Base-by-base conservation (phyloP, 2,797 vertebrate genomes). In the Gymnodraco acuticeps region DNA sequence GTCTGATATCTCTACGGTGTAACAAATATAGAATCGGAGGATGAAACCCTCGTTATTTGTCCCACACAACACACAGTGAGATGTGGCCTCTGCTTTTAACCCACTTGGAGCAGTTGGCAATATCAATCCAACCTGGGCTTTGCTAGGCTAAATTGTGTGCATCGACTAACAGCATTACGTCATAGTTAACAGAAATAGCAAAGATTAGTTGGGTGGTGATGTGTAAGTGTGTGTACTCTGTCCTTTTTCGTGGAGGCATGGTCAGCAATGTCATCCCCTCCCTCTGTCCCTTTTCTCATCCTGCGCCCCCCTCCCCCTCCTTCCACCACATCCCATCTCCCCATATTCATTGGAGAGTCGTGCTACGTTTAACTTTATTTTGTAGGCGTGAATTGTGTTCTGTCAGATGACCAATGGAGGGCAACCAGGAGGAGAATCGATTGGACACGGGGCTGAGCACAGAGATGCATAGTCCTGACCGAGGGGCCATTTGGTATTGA, bases 361-460 rank as follows among this genome's bases (percentile, higher is more conserved):
- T 27, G 64, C 71, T 63, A 66, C 64, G 56, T 90, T 83, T 70
- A 77, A 88, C 71, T 75, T 81, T 67, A 79, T 87, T 80, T 88
- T 45, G 66, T 67, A 85, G 74, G 69, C 13, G 52, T 86, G 83
- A 88, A 81, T 75, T 56, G 59, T 59, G 20, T 53, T 82, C 73
- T 69, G 78, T 75, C 71, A 75, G 85, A 79, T 75, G 85, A 86
- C 55, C 23, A 45, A 86, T 87, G 7, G 31, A 85, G 80, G 86
- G 78, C 66, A 38, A 74, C 87, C 42, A 70, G 75, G 53, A 81
- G 76, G 75, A 71, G 69, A 87, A 93, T 90, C 54, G 86, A 92
- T 90, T 73, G 80, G 78, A 78, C 71, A 71, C 14, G 27, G 77
- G 73, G 10, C 66, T n/a, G 59, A 75, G 77, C 68, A 56, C 82